Conservation (phyloP, 2,113 vertebrate genomes). For the Phyllostomus discolor region DNA sequence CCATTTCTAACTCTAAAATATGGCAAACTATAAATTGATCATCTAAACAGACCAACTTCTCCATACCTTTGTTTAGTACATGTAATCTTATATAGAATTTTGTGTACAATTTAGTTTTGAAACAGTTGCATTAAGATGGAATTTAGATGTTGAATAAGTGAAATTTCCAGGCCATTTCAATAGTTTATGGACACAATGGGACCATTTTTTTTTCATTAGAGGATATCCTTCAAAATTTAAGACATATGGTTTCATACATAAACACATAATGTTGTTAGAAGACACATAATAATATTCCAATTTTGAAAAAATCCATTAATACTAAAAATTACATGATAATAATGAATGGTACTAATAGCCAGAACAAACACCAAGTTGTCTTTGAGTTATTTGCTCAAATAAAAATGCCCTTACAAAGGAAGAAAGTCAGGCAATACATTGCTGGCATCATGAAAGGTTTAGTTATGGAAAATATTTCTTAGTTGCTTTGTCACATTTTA, state of each 20-base stretch:
- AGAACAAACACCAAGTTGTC: not conserved
- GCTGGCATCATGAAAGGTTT: not conserved
- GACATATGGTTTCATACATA: not conserved
- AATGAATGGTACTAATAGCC: not conserved
- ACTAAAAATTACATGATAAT: not conserved
- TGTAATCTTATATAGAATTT: not conserved
- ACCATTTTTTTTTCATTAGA: not conserved
- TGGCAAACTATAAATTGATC: not conserved
- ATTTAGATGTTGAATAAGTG: not conserved
- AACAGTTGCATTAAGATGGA: not conserved
- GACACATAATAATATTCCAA: not conserved
- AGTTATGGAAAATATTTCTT: not conserved
- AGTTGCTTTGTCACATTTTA: not conserved
- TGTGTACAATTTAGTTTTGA: not conserved
- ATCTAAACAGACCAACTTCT: not conserved
- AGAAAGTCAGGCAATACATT: not conserved
- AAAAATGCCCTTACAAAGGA: not conserved
- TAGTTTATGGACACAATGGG: not conserved
- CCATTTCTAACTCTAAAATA: not conserved
- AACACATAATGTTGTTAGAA: not conserved
- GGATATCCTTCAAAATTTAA: not conserved
- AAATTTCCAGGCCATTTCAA: not conserved
- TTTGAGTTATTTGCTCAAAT: not conserved
- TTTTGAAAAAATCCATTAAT: not conserved
- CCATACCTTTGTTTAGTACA: not conserved